A percentile compares a stretch with the other conserved stretches of the same genome.
Evolutionary conservation across 2,113 vertebrate genomes (phyloP).

Genomic region (Trinectes maculatus): DNA sequence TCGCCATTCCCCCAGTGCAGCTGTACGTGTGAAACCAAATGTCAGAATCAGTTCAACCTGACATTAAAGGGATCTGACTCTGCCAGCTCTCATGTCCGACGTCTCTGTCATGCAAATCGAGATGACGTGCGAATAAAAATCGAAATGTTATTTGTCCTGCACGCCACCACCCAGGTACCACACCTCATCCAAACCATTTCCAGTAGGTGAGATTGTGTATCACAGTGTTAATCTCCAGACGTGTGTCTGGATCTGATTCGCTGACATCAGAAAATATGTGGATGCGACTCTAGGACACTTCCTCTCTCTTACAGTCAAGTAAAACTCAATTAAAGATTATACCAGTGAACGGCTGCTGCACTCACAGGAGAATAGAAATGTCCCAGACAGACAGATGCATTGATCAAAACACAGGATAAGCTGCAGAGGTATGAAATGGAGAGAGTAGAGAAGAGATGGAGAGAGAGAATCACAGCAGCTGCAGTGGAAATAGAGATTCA

Average conservation of each 20-base stretch:
- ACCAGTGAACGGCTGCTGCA: no score
- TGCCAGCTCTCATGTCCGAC: not conserved
- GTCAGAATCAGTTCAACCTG: not conserved
- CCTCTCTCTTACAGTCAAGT: no score
- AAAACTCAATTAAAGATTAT: no score
- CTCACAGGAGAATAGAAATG: no score
- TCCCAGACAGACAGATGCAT: not conserved
- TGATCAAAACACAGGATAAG: not conserved
- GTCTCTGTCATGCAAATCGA: not conserved
- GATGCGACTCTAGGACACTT: no score
- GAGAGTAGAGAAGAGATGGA: slow-evolving; percentile 8
- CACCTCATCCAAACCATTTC: not conserved
- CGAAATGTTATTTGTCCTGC: no score
- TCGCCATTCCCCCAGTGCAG: not conserved
- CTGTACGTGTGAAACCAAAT: not conserved
- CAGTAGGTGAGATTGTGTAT: not conserved
- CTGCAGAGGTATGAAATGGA: slow-evolving; percentile 18
- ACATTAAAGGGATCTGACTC: not conserved
- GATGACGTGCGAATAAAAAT: no score
- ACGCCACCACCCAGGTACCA: not conserved
- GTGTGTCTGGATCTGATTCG: not conserved
- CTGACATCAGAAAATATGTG: no score
- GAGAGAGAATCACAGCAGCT: slow-evolving; percentile 17
- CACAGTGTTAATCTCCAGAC: no score
- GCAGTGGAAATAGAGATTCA: slow-evolving; percentile 19